A percentile compares a stretch with the other conserved stretches of the same genome.
These are phyloP conservation scores for Amaurobius ferox DNA, from an alignment of 2,888 invertebrate species.

Conservation along the genomic window DNA sequence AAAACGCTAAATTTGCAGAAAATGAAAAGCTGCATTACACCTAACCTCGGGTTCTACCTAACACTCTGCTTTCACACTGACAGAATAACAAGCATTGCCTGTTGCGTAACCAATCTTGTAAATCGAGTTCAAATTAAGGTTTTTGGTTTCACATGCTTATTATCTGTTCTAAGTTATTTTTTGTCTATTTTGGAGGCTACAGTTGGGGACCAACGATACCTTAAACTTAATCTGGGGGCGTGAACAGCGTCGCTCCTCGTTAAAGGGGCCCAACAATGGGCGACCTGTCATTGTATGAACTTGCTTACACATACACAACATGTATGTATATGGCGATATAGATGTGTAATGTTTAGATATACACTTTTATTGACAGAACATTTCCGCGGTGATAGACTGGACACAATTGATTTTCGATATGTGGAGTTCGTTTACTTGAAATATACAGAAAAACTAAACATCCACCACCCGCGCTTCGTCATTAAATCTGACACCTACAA, in stretches of 20 bases:
- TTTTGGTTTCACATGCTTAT: constrained; percentile 40
- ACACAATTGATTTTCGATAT: too few species aligned
- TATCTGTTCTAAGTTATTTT: constrained; percentile 33
- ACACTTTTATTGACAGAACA: too few species aligned
- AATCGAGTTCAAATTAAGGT: constrained; percentile 29
- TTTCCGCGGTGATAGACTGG: too few species aligned
- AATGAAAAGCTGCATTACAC: neutral
- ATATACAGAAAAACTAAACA: too few species aligned
- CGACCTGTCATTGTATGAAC: neutral
- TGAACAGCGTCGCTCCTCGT: constrained; percentile 21
- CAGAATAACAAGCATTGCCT: neutral
- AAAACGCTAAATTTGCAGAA: neutral
- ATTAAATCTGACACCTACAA: too few species aligned
- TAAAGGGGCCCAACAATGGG: neutral
- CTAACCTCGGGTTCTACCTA: neutral
- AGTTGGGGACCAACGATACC: constrained; percentile 14
- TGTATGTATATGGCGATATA: too few species aligned
- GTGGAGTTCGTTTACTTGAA: too few species aligned
- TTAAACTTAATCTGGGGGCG: constrained; percentile 17
- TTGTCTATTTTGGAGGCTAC: constrained; percentile 31
- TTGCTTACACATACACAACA: too few species aligned
- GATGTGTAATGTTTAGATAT: too few species aligned
- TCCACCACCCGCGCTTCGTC: too few species aligned
- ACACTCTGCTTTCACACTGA: neutral
- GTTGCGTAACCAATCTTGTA: constrained; percentile 38